Conservation (phyloP, 2,113 vertebrate species). For the Syrrhaptes paradoxus region DNA sequence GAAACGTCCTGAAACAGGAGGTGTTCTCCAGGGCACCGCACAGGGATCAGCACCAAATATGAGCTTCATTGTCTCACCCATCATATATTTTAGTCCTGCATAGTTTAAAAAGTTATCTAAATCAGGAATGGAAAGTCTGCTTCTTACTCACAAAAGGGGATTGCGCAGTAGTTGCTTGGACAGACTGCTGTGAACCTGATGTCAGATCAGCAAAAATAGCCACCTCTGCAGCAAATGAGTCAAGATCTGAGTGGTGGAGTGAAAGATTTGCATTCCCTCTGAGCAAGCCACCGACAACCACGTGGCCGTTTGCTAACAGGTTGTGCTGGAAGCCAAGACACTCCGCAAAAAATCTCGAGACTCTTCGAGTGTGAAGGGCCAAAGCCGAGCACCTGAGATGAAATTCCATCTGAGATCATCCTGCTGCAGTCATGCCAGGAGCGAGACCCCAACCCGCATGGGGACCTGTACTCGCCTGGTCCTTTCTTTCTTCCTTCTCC, state of each 20-base stretch:
- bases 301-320: background rate
- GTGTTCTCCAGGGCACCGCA: background rate
- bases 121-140: slow-evolving; percentile 74
- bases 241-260: background rate
- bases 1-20: slow-evolving; percentile 40
- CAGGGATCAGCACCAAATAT: slow-evolving; percentile 19
- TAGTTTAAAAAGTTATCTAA: slow-evolving; percentile 61
- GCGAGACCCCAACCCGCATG: accelerated
- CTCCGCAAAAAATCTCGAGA: background rate
- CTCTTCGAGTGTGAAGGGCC: background rate
- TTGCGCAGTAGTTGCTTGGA: slow-evolving; percentile 50
- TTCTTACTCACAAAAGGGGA: slow-evolving; percentile 20
- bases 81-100: slow-evolving; percentile 32
- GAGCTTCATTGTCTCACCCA: slow-evolving; percentile 47
- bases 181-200: slow-evolving; percentile 71
- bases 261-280: background rate
- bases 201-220: slow-evolving; percentile 80
- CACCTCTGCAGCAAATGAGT: slow-evolving; percentile 53
- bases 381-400: background rate
- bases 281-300: accelerated
- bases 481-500: background rate
- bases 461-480: background rate
- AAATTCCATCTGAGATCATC: background rate
- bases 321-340: slow-evolving; percentile 22
- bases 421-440: background rate